A percentile compares a stretch with the other conserved stretches of the same genome.
These are phyloP conservation scores for Eretmocerus hayati DNA, from an alignment of 2,888 invertebrate species.

Conservation along the genomic window DNA sequence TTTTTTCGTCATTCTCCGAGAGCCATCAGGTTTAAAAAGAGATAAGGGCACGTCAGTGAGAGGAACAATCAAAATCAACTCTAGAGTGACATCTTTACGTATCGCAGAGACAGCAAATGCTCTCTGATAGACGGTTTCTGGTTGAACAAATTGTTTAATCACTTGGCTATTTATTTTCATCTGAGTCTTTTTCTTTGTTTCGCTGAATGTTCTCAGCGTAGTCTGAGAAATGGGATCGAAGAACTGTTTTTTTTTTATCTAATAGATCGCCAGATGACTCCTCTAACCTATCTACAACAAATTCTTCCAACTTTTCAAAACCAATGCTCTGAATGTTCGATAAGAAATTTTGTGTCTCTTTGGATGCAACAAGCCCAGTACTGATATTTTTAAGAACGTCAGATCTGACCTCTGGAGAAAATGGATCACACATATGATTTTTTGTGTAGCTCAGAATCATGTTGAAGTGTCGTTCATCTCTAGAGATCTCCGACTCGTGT, in stretches of 20 bases:
- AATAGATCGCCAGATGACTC: background rate
- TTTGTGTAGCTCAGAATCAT: background rate
- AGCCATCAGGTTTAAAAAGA: constrained; percentile 3
- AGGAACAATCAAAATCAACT: background rate
- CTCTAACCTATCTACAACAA: background rate
- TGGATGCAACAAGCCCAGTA: background rate
- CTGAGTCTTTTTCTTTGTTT: background rate
- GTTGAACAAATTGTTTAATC: background rate
- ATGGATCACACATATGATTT: background rate
- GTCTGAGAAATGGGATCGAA: background rate
- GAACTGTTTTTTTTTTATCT: background rate
- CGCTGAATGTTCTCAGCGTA: background rate
- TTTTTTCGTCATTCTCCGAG: constrained; percentile 2
- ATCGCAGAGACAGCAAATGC: background rate
- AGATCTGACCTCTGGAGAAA: background rate
- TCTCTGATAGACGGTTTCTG: constrained; percentile 3
- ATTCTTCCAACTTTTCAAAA: background rate
- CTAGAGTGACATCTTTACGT: constrained; percentile 3
- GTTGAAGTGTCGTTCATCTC: constrained; percentile 1
- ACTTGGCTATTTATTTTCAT: background rate
- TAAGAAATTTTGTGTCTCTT: background rate
- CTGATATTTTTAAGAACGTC: background rate
- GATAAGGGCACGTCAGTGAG: background rate
- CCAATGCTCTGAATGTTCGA: background rate
- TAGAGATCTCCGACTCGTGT: background rate